Evolutionary conservation across 2,888 invertebrate species (phyloP).

Genomic region (Exephanes ischioxanthus): DNA sequence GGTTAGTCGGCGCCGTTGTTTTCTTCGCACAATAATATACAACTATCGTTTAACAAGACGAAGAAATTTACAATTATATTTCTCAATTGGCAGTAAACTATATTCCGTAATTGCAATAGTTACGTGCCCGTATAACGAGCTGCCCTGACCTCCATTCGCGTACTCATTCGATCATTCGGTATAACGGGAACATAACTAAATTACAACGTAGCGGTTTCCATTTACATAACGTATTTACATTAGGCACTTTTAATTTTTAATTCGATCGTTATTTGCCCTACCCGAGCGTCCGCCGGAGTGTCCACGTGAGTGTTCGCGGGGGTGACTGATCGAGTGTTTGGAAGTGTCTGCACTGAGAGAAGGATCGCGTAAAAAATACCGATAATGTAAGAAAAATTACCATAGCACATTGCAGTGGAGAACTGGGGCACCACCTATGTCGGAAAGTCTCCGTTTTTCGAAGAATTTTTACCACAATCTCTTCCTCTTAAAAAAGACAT

Average conservation of each 20-base stretch:
- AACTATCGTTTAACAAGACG: neutral
- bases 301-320: too few relatives aligned
- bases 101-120: neutral
- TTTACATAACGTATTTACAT: neutral
- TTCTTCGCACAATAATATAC: neutral
- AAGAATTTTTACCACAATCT: too few relatives aligned
- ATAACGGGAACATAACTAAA: neutral
- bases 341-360: too few relatives aligned
- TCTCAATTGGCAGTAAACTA: slow-evolving; percentile 2
- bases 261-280: neutral
- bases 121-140: neutral
- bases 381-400: too few relatives aligned
- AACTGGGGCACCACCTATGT: too few relatives aligned
- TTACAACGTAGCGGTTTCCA: neutral
- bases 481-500: too few relatives aligned
- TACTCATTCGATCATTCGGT: neutral
- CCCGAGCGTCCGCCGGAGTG: neutral
- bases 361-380: too few relatives aligned
- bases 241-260: neutral
- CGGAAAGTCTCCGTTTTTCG: too few relatives aligned
- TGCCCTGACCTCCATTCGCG: slow-evolving; percentile 33
- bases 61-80: slow-evolving; percentile 15
- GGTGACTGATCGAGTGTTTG: too few relatives aligned
- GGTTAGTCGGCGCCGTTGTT: slow-evolving; percentile 37
- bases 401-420: too few relatives aligned